Evolutionary conservation across 2,113 vertebrate genomes (phyloP).

Genomic region (Meles meles): DNA sequence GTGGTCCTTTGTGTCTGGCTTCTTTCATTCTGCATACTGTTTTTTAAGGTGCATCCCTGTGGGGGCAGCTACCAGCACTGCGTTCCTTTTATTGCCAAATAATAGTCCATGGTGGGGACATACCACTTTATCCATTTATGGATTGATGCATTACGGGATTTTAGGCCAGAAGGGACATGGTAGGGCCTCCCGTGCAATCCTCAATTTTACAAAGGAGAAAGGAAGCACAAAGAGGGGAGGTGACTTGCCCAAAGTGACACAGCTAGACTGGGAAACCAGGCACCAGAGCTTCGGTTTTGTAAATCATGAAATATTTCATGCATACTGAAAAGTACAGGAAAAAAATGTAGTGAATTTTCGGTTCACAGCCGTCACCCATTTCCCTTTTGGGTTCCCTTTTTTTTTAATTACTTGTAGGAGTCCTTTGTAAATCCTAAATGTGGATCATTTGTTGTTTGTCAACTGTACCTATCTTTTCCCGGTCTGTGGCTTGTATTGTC

Average conservation of each 20-base stretch:
- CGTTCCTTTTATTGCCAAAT: neutral
- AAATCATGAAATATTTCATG: neutral
- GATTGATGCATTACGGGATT: accelerated
- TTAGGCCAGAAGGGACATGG: neutral
- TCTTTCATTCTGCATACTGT: neutral
- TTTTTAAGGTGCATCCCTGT: neutral
- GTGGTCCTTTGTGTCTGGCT: neutral
- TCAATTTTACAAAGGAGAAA: neutral
- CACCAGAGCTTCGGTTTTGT: neutral
- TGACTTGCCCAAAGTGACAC: too few species aligned
- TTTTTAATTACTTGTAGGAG: neutral
- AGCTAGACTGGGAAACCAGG: neutral
- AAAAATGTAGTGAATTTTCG: neutral
- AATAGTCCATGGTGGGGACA: neutral
- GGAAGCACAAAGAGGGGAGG: neutral
- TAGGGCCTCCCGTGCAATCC: neutral
- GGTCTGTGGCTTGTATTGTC: neutral
- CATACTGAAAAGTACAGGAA: neutral
- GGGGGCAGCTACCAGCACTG: accelerated
- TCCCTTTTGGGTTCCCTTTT: neutral
- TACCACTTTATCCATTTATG: neutral
- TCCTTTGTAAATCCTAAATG: neutral
- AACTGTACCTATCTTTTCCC: neutral
- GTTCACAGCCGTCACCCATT: neutral
- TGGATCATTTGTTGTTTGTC: neutral